Evolutionary conservation across 2,888 invertebrate species (phyloP).

Genomic region (Plebejus argus): DNA sequence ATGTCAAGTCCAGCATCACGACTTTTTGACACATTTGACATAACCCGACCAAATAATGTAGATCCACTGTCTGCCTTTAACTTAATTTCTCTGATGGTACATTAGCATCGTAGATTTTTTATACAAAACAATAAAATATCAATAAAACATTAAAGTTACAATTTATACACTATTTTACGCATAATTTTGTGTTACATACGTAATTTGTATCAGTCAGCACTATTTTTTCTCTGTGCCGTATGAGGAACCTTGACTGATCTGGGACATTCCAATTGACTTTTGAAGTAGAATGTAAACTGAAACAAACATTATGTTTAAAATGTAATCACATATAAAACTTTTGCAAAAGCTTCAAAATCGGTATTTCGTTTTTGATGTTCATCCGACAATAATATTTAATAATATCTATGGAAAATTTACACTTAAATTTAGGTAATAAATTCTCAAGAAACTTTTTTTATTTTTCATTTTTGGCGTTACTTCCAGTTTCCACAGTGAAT

Average conservation of each 20-base stretch:
- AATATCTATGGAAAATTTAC: too few relatives aligned
- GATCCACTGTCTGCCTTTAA: neutral
- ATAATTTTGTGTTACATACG: constrained; percentile 36
- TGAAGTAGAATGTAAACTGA: constrained; percentile 89
- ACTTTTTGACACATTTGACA: neutral
- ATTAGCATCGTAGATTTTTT: constrained; percentile 1
- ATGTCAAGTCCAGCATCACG: neutral
- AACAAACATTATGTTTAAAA: constrained; percentile 52
- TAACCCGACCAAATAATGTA: neutral
- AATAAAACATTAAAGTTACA: constrained; percentile 7
- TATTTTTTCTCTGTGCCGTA: constrained; percentile 85
- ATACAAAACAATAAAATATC: constrained; percentile 6
- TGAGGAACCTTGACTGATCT: constrained; percentile 91
- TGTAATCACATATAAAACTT: neutral
- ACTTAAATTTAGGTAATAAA: too few relatives aligned
- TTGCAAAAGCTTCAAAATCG: too few relatives aligned
- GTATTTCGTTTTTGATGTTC: too few relatives aligned
- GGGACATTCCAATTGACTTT: constrained; percentile 90
- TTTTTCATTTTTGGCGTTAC: too few relatives aligned
- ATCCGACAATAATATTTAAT: too few relatives aligned
- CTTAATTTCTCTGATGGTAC: neutral
- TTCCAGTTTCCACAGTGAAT: too few relatives aligned
- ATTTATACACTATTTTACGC: constrained; percentile 12
- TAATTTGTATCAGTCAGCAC: constrained; percentile 47
- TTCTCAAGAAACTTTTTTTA: too few relatives aligned